phyloP scores from a whole-genome alignment of 2,888 invertebrate genomes.

The Galerucella calmariensis region DNA sequence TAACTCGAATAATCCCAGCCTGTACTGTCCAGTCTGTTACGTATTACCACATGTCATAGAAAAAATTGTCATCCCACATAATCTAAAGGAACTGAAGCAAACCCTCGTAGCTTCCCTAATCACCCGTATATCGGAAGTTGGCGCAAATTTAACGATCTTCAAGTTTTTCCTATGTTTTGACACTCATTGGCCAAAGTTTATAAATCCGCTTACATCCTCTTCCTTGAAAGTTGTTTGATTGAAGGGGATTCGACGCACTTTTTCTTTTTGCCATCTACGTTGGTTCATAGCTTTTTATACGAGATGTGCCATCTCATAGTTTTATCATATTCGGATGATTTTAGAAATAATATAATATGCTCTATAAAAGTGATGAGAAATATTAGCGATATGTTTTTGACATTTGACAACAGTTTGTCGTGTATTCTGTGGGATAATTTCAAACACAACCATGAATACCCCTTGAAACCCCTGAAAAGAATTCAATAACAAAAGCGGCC shows the following conservation, averaged over 20 bases:
- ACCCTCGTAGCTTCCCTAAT: neutral
- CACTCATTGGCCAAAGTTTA: conserved; percentile 6
- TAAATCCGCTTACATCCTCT: conserved; percentile 11
- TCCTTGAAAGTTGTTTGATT: conserved; percentile 8
- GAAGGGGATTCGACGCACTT: conserved; percentile 2
- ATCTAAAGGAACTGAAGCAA: neutral
- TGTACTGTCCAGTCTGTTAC: too few species aligned
- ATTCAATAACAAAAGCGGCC: too few species aligned
- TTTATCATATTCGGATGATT: neutral
- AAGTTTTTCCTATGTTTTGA: neutral
- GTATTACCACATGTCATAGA: too few species aligned
- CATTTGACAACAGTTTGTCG: too few species aligned
- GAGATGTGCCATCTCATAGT: neutral
- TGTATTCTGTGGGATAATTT: too few species aligned
- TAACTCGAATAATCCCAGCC: too few species aligned
- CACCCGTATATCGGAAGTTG: neutral
- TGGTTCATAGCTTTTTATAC: neutral
- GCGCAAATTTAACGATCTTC: neutral
- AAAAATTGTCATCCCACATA: too few species aligned
- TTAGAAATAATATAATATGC: neutral
- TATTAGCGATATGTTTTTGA: too few species aligned
- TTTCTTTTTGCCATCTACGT: neutral
- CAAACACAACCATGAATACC: too few species aligned
- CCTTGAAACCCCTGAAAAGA: too few species aligned
- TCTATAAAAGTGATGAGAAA: too few species aligned